phyloP scores from a whole-genome alignment of 2,888 invertebrate genomes.

The Linnaemya vulpina region DNA sequence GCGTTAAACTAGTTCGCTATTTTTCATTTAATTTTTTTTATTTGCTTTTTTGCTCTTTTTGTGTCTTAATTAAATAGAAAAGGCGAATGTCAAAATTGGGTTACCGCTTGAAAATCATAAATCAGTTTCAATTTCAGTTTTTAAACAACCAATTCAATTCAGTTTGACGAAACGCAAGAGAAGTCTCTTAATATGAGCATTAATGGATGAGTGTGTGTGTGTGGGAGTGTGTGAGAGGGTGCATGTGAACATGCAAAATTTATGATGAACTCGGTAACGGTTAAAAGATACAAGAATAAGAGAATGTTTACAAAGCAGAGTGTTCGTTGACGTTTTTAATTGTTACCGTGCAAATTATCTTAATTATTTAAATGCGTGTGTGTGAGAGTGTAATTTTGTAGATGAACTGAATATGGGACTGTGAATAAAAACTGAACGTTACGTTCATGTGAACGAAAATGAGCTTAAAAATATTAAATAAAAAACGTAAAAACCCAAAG shows the following conservation, averaged over 20 bases:
- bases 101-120: constrained; percentile 42
- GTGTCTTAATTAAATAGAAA: background rate
- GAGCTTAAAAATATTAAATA: background rate
- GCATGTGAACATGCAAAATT: background rate
- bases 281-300: background rate
- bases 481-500: no score
- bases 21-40: background rate
- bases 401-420: background rate
- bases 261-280: background rate
- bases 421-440: background rate
- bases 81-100: constrained; percentile 28
- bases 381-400: no score
- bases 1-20: background rate
- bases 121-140: constrained; percentile 34
- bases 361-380: constrained; percentile 22
- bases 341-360: constrained; percentile 12
- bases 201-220: background rate
- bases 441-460: background rate
- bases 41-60: background rate
- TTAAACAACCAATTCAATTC: constrained; percentile 29
- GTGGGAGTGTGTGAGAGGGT: background rate
- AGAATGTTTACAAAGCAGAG: background rate
- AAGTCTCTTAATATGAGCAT: constrained; percentile 13
- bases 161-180: constrained; percentile 12
- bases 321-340: constrained; percentile 9